Evolutionary conservation across 2,797 vertebrate genomes (phyloP), one percentile per base, ranked within the genome.

Genomic region (Syndactyla subalaris): DNA sequence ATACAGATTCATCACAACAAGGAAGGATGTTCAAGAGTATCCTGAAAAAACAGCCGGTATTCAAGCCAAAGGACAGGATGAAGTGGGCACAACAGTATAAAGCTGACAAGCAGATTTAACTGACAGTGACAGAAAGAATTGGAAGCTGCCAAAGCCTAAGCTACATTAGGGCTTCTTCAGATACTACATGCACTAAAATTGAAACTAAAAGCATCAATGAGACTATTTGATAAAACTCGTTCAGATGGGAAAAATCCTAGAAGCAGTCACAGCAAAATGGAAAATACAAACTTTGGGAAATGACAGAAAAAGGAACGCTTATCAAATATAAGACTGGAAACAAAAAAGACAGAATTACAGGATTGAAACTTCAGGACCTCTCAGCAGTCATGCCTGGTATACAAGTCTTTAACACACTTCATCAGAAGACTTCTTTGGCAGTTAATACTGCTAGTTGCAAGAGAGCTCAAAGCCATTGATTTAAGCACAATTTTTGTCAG

Each of bases 41-140:
- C 91, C 92, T 90, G 72, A 96, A 93, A 96, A 96, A 92, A 86
- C 89, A 95, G 73, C 20, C 16, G 0, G 88, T 80, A 89, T 82
- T 76, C 55, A 88, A 95, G 92, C 88, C 95, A 94, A 89, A 95
- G 95, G 93, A 93, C 88, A 93, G 89, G 85, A 95, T 94, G 58
- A 95, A 95, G 89, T 86, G 85, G 89, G 95, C 95, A 95, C 82
- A 94, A 92, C 91, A 75, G 73, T 88, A 66, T 10, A 82, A 93
- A 95, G 92, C 92, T 81, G 91, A 95, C 70, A 63, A 73, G 85
- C 71, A 93, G 74, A 93, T 95, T 94, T 80, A 96, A 95, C 74
- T 94, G 83, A 92, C 94, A 94, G 84, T 79, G 76, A 81, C 77
- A 94, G 92, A 95, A 88, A 94, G 59, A 89, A 94, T 6, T 54